Evolutionary conservation across 2,113 vertebrate genomes (phyloP), one percentile per base, ranked within the genome.

Genomic region (Pandion haliaetus): DNA sequence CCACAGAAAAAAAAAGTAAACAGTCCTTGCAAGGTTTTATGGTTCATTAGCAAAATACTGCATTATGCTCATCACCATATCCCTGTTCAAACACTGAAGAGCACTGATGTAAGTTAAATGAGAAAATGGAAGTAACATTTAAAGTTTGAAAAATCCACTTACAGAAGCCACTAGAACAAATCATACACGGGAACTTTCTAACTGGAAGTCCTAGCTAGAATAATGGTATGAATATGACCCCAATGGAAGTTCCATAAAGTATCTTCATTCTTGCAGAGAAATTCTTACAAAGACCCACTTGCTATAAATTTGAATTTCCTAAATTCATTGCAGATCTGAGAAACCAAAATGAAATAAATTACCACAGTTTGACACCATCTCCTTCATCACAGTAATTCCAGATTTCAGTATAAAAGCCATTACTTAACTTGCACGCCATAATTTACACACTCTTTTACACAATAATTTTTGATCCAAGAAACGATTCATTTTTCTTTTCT

Each of bases 281-380:
- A 96, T 74, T 96, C 95, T 92, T 70, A 82, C 40, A 47, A 93
- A 97, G 76, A 91, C 67, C 32, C 40, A 57, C 78, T 95, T 94
- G 80, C 88, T 91, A 96, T 97, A 94, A 98, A 97, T 97, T 95
- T 96, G 83, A 82, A 97, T 92, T 97, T 92, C 80, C 80, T 88
- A 88, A 95, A 96, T 95, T 95, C 97, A 97, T 28, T 95, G 87
- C 86, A 61, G 80, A 98, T 95, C 92, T 90, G 72, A 96, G 93
- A 97, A 97, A 96, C 79, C 91, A 95, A 97, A 97, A 94, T 17
- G 86, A 97, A 96, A 98, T 97, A 97, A 97, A 98, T 97, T 89
- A 94, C 58, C 61, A 71, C 88, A 80, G 82, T 77, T 11, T 97
- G 97, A 96, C 95, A 97, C 36, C 50, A 90, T 90, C 96, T 94